Conservation (phyloP, 2,113 vertebrate genomes). For the Chionis minor region DNA sequence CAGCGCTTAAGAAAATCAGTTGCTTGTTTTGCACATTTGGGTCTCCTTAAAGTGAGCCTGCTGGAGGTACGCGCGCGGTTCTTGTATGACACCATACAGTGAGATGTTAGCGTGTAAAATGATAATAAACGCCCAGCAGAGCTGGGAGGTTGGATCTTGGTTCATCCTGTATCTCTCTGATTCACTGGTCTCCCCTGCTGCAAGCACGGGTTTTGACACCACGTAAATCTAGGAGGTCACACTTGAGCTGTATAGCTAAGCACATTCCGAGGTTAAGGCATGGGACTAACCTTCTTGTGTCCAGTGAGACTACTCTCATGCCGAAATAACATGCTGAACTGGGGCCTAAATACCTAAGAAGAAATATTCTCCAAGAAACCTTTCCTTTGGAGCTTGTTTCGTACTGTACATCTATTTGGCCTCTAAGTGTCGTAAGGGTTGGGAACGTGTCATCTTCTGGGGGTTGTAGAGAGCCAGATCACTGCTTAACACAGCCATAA, state of each 20-base stretch:
- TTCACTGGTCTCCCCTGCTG: not conserved
- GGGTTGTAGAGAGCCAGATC: not conserved
- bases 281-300: not conserved
- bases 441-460: constrained; percentile 19
- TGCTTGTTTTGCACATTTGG: not conserved
- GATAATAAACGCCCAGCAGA: not conserved
- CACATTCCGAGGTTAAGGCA: not conserved
- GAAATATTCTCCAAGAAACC: not conserved
- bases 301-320: not conserved
- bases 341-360: not conserved
- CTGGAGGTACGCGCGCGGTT: fast-evolving
- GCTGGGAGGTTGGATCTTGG: not conserved
- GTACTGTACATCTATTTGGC: not conserved
- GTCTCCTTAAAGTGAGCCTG: not conserved
- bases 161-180: not conserved
- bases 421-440: not conserved
- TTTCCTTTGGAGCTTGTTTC: not conserved
- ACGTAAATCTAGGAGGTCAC: not conserved
- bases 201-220: not conserved
- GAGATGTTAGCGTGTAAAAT: not conserved
- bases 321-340: not conserved
- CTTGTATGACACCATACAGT: not conserved
- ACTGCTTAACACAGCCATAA: constrained; percentile 4
- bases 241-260: not conserved
- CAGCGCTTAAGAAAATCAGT: not conserved